Percentiles rank a stretch among this genome's conserved stretches.
Conservation (phyloP, 2,797 vertebrate species). For the Aeoliscus strigatus region DNA sequence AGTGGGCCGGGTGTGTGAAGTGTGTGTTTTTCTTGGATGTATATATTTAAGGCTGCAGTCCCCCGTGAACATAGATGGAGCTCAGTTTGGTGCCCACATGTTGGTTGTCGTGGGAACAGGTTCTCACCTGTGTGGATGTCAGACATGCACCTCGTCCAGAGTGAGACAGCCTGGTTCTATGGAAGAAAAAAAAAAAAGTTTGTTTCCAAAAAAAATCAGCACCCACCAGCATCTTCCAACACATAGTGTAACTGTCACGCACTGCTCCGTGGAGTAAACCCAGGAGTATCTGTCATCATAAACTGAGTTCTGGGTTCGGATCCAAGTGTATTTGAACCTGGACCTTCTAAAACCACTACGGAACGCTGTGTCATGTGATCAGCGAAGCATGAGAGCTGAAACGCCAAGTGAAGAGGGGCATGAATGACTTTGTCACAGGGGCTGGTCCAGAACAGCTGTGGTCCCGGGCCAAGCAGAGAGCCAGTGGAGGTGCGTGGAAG, state of each 20-base stretch:
- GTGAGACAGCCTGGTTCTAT: neutral
- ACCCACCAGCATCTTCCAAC: conserved; percentile 22
- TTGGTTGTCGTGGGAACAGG: conserved; percentile 51
- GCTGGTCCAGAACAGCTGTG: conserved; percentile 23
- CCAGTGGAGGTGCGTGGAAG: conserved; percentile 29
- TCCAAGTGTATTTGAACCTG: conserved; percentile 29
- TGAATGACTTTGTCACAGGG: conserved; percentile 47
- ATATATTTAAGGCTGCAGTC: no score
- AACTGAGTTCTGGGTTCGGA: conserved; percentile 37
- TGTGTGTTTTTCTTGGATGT: conserved; percentile 21
- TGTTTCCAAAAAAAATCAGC: conserved; percentile 3
- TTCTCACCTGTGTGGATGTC: conserved; percentile 6
- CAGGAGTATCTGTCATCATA: conserved; percentile 31
- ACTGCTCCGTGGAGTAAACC: conserved; percentile 18
- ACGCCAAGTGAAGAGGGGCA: conserved; percentile 13
- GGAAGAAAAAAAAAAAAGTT: conserved; percentile 11
- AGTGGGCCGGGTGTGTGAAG: conserved; percentile 30
- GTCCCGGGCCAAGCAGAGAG: conserved; percentile 8
- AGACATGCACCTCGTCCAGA: conserved; percentile 14
- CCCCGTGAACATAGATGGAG: conserved; percentile 1
- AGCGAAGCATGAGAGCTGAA: neutral
- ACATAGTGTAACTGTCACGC: conserved; percentile 16
- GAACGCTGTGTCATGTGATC: neutral
- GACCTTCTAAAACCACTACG: no score
- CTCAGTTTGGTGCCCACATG: conserved; percentile 54